These are phyloP conservation scores for Zaprionus nigranus DNA, from an alignment of 1,140 invertebrate species.

Conservation along the genomic window DNA sequence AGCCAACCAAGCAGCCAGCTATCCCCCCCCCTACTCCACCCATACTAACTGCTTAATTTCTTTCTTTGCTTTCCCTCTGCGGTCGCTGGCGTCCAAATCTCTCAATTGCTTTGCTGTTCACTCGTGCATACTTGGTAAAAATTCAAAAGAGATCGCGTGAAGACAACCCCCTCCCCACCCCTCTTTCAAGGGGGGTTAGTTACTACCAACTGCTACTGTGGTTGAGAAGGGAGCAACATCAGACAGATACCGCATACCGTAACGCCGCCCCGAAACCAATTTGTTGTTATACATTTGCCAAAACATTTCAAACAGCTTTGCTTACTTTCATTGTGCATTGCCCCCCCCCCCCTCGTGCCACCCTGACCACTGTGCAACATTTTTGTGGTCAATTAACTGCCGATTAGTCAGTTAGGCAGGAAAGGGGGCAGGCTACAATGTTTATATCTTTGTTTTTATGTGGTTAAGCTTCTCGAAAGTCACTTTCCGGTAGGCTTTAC, in stretches of 20 bases:
- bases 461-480: background rate
- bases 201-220: background rate
- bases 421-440: background rate
- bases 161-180: background rate
- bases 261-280: constrained; percentile 73
- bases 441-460: constrained; percentile 16
- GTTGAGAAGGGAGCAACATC: constrained; percentile 15
- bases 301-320: constrained; percentile 55
- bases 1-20: background rate
- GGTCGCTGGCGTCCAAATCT: constrained; percentile 63
- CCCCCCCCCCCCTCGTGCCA: constrained; percentile 1
- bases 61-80: constrained; percentile 34
- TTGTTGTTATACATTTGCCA: constrained; percentile 71
- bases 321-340: constrained; percentile 63
- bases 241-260: constrained; percentile 41
- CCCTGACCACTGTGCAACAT: constrained; percentile 41
- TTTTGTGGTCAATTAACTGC: constrained; percentile 75
- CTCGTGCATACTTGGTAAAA: constrained; percentile 67
- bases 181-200: background rate
- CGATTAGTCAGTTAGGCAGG: constrained; percentile 40
- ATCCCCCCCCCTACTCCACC: background rate
- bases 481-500: constrained; percentile 9
- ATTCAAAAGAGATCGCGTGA: constrained; percentile 21
- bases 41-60: constrained; percentile 42
- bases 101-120: constrained; percentile 65